A percentile compares a stretch with the other conserved stretches of the same genome.
These are phyloP conservation scores for Salticus scenicus DNA, from an alignment of 2,888 invertebrate species.

Conservation along the genomic window DNA sequence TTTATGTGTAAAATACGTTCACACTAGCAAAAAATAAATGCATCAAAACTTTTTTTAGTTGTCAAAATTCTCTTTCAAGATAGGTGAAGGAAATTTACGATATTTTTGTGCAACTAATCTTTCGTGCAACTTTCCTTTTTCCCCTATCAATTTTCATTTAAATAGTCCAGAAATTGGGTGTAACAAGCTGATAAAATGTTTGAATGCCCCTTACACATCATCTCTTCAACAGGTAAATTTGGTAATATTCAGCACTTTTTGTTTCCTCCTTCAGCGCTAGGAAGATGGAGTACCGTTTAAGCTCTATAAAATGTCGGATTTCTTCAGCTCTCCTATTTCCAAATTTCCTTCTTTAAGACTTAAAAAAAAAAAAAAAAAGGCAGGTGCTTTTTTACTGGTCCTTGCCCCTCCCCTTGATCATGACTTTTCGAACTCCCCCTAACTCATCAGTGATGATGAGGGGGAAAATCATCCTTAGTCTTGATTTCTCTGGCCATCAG, in stretches of 20 bases:
- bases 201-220: neutral
- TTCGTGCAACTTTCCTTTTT: too few relatives aligned
- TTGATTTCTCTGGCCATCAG: conserved; percentile 7
- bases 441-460: conserved; percentile 38
- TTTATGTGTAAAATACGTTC: too few relatives aligned
- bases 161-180: too few relatives aligned
- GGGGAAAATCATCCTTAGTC: neutral
- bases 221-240: neutral
- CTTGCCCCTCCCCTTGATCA: conserved; percentile 47
- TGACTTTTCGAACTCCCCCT: conserved; percentile 35
- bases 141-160: too few relatives aligned
- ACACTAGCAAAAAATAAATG: too few relatives aligned
- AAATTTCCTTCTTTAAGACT: conserved; percentile 40
- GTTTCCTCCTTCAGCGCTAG: neutral
- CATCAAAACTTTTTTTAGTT: too few relatives aligned
- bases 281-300: conserved; percentile 9
- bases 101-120: too few relatives aligned
- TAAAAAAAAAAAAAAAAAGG: conserved; percentile 16
- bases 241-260: neutral
- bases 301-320: conserved; percentile 34
- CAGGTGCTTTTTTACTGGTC: conserved; percentile 40
- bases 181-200: too few relatives aligned
- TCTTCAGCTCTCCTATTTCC: conserved; percentile 43
- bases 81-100: too few relatives aligned
- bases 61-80: too few relatives aligned